Evolutionary conservation across 1,140 invertebrate species (phyloP), one percentile per base, ranked within the genome.

Genomic region (Dreissena rostriformis): DNA sequence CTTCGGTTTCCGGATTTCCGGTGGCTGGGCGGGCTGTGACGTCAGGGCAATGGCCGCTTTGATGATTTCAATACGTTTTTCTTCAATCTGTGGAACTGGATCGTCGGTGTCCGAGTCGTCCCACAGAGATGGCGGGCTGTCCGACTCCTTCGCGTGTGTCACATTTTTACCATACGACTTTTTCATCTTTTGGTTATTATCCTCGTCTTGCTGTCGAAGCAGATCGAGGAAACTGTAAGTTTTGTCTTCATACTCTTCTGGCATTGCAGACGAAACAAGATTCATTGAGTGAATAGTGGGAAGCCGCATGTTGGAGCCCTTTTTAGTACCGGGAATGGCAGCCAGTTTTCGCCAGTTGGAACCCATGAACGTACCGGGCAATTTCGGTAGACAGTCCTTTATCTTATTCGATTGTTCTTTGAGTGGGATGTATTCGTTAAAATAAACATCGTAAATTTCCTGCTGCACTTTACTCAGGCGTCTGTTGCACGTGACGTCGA

Each of bases 361-460:
- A 55, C 29, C 49, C 57, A n/a, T 26, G 17, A 67, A 67, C 12
- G 8, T 15, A 70, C 66, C 26, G 11, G 52, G 4, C 28, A 82
- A 73, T 22, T 73, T 55, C 14, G 79, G 79, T 11, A 82, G 53
- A 15, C 10, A 5, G 17, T 65, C 53, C 29, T 52, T 51, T 12
- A 82, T 82, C 1, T 57, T 51, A 73, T 73, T 65, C 14, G 61
- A 51, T 82, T 82, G 51, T 52, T 82, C 79, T 51, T 61, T 82
- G 6, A 82, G 55, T 19, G 79, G 79, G 63, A 82, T 52, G 66
- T 72, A 73, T 67, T 82, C 79, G 55, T 82, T 82, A 39, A 73
- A 73, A 66, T 82, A 82, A 22, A 82, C 68, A 19, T 82, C 79
- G 26, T 72, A 82, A 24, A 82, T 82, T 39, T 82, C 70, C 10